Evolutionary conservation across 2,797 vertebrate species (phyloP), one percentile per base, ranked within the genome.

Genomic region (Tarsius wallacei): DNA sequence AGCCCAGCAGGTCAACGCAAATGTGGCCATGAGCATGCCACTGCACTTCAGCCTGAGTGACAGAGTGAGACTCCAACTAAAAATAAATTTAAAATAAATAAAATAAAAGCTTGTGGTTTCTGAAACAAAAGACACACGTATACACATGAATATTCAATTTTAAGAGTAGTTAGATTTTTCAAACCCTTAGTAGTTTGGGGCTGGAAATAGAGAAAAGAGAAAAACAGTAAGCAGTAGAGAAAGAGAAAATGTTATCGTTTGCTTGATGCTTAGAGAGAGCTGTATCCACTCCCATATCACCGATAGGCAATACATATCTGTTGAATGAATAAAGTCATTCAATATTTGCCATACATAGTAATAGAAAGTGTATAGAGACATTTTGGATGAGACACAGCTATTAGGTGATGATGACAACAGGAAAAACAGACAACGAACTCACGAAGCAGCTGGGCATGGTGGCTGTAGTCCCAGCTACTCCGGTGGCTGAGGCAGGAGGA

Each of bases 331-430:
- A 94, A 83, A 63, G 51, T 16, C 64, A 74, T 63, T 59, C 88
- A 82, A 19, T 2, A 21, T 26, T 49, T 2, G 12, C 66, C 49
- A 47, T n/a, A 47, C 59, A 13, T 9, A 77, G 63, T 7, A 19
- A 33, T 15, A 70, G 80, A 90, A 61, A 70, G 33, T 36, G 6
- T 4, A 28, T 28, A 61, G 2, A 71, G 91, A 66, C 76, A 76
- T 80, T 86, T 76, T 57, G 63, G 42, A 76, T 80, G 68, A 81
- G 53, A 10, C 55, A 91, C 68, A 63, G 61, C 53, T 76, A 12
- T 89, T 70, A 93, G 51, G 82, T 96, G 47, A 95, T 53, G 2
- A 31, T 49, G 13, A 89, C 76, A 96, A 76, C 33, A 88, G 57
- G 61, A 70, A 77, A 83, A 77, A 90, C 17, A 74, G 53, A 70